A percentile compares a stretch with the other conserved stretches of the same genome.
Conservation (phyloP, 2,797 vertebrate genomes). For the Sciaenops ocellatus region DNA sequence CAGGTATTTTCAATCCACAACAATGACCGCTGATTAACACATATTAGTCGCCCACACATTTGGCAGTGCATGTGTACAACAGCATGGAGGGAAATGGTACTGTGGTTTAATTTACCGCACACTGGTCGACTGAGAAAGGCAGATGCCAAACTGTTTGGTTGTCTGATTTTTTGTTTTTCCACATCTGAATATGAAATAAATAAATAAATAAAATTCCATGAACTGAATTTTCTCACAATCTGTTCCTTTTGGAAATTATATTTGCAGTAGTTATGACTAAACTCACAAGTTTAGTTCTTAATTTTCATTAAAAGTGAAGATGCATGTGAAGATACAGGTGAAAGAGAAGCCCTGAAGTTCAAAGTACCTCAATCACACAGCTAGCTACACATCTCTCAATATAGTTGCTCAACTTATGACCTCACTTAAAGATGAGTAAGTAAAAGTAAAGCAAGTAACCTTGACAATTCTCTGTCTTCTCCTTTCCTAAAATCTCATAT, state of each 20-base stretch:
- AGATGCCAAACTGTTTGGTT: conserved; percentile 17
- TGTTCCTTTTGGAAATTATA: neutral
- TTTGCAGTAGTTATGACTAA: neutral
- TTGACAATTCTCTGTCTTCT: neutral
- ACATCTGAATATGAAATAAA: neutral
- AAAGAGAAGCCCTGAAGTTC: neutral
- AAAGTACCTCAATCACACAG: too few species aligned
- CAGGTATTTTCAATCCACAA: conserved; percentile 51
- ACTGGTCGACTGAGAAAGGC: neutral
- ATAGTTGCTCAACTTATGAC: neutral
- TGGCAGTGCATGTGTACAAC: conserved; percentile 44
- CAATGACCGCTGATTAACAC: conserved; percentile 57
- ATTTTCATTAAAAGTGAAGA: neutral
- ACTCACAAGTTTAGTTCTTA: neutral
- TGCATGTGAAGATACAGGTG: neutral
- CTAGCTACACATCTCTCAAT: neutral
- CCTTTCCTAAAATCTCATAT: too few species aligned
- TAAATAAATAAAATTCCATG: neutral
- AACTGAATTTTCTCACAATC: conserved; percentile 20
- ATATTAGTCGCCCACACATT: conserved; percentile 47
- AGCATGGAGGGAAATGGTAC: conserved; percentile 17
- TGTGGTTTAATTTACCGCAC: conserved; percentile 33
- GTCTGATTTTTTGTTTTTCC: neutral
- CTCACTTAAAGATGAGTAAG: too few species aligned
- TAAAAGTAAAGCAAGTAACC: neutral